Evolutionary conservation across 2,888 invertebrate genomes (phyloP).

Genomic region (Stegophylla sp.): DNA sequence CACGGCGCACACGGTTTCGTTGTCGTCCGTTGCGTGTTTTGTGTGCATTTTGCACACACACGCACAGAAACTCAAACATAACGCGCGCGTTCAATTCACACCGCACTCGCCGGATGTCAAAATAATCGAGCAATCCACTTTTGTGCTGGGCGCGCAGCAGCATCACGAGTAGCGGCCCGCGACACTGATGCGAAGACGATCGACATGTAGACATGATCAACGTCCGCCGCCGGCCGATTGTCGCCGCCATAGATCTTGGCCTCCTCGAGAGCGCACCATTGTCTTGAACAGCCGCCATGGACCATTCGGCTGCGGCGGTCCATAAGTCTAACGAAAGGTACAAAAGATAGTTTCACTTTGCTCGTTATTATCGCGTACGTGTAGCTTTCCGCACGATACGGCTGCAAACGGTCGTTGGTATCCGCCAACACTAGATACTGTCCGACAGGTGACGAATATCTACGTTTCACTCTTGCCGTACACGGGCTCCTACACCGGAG

Average conservation of each 20-base stretch:
- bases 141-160: conserved; percentile 33
- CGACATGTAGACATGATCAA: conserved; percentile 42
- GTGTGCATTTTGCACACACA: not conserved
- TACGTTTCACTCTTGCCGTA: not conserved
- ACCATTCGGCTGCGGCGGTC: conserved; percentile 41
- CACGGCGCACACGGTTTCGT: not conserved
- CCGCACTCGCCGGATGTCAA: conserved; percentile 38
- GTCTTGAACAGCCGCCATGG: conserved; percentile 50
- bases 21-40: not conserved
- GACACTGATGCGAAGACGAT: conserved; percentile 9
- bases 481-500: no score
- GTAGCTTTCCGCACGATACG: no score
- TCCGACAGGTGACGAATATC: no score
- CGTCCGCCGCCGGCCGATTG: conserved; percentile 18
- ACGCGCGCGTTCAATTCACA: not conserved
- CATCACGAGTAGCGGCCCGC: not conserved
- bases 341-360: not conserved
- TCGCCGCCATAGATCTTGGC: conserved; percentile 25
- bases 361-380: not conserved
- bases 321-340: conserved; percentile 55
- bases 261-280: conserved; percentile 29
- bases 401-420: no score
- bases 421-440: no score
- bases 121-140: conserved; percentile 15
- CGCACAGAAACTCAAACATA: not conserved